Evolutionary conservation across 2,797 vertebrate genomes (phyloP).

Genomic region (Numenius phaeopus): DNA sequence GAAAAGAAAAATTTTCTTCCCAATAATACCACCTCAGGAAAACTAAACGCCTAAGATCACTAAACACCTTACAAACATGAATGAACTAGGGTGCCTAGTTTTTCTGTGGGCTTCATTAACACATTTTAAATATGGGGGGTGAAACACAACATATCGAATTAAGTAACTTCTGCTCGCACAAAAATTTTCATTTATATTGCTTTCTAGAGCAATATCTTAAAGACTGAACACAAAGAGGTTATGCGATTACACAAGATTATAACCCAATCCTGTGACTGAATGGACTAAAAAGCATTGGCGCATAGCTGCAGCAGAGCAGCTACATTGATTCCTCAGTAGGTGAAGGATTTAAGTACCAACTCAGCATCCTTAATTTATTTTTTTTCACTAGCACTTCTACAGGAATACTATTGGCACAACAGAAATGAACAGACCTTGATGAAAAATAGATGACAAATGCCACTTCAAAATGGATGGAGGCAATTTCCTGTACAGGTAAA

Average conservation of each 20-base stretch:
- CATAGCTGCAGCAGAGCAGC: background rate
- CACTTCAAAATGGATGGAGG: slow-evolving; percentile 33
- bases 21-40: background rate
- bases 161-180: background rate
- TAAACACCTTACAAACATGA: background rate
- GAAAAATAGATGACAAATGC: slow-evolving; percentile 42
- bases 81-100: background rate
- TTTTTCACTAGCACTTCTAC: background rate
- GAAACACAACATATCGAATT: background rate
- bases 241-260: background rate
- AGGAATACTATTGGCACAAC: slow-evolving; percentile 20
- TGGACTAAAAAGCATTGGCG: background rate
- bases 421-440: slow-evolving; percentile 16
- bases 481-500: slow-evolving; percentile 36
- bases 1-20: background rate
- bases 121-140: background rate
- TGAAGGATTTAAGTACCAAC: background rate
- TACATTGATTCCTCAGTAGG: background rate
- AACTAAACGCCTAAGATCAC: background rate
- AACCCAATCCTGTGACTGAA: background rate
- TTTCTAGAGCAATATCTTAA: background rate
- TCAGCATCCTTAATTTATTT: background rate
- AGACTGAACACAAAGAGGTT: background rate
- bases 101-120: background rate
- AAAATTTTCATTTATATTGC: rapidly evolving